Conservation (phyloP, 2,888 invertebrate genomes). For the Hololepta plana region DNA sequence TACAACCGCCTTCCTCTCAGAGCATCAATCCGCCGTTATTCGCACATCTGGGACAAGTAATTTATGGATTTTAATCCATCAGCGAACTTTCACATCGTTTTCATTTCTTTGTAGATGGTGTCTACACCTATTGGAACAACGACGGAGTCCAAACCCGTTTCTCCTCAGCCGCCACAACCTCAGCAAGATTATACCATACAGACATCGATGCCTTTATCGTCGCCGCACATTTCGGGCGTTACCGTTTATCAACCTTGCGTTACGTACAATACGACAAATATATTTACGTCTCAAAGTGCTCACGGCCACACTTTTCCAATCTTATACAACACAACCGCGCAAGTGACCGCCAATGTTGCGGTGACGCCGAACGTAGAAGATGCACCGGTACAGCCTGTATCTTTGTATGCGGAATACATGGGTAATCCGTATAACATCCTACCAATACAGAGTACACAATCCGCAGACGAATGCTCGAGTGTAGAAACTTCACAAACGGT, state of each 20-base stretch:
- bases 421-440: slow-evolving; percentile 35
- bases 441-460: slow-evolving; percentile 6
- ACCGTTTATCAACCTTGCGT: too few species aligned
- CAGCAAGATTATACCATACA: slow-evolving; percentile 4
- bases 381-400: slow-evolving; percentile 8
- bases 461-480: background rate
- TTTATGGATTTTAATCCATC: slow-evolving; percentile 5
- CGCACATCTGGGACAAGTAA: slow-evolving; percentile 31
- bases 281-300: too few species aligned
- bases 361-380: slow-evolving; percentile 9
- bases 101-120: slow-evolving; percentile 33
- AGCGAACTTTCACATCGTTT: background rate
- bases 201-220: slow-evolving; percentile 3
- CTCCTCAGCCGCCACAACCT: slow-evolving; percentile 5
- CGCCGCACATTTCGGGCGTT: too few species aligned
- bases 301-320: slow-evolving; percentile 25
- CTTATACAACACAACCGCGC: slow-evolving; percentile 17
- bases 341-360: slow-evolving; percentile 13
- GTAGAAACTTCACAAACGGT: background rate
- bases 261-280: too few species aligned
- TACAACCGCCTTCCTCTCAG: slow-evolving; percentile 30
- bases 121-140: slow-evolving; percentile 40
- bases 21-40: slow-evolving; percentile 27
- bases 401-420: slow-evolving; percentile 35
- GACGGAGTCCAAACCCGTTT: slow-evolving; percentile 11